A percentile compares a stretch with the other conserved stretches of the same genome.
Evolutionary conservation across 2,888 invertebrate genomes (phyloP).

Genomic region (Nomada ferruginata): DNA sequence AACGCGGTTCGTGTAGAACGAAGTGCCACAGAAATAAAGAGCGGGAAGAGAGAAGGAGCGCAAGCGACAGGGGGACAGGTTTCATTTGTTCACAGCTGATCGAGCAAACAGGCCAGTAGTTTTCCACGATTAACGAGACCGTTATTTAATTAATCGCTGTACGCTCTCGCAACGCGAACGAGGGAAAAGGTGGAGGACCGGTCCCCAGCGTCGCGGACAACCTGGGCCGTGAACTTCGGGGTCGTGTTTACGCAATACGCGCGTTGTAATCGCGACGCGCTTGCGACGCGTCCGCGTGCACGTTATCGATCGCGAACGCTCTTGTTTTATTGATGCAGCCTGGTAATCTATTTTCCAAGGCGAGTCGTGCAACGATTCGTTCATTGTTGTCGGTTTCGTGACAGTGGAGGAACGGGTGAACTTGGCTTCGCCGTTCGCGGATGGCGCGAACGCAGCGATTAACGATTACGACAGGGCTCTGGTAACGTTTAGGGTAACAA

Average conservation of each 20-base stretch:
- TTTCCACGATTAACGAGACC: conserved; percentile 37
- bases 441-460: background rate
- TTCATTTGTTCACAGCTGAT: conserved; percentile 25
- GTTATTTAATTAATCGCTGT: conserved; percentile 29
- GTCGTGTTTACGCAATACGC: conserved; percentile 33
- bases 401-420: background rate
- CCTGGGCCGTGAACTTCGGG: conserved; percentile 51
- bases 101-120: conserved; percentile 42
- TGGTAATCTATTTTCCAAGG: background rate
- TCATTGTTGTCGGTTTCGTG: background rate
- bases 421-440: background rate
- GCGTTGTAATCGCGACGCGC: background rate
- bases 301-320: background rate
- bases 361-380: background rate
- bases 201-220: background rate
- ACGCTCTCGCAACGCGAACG: conserved; percentile 34
- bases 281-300: conserved; percentile 8
- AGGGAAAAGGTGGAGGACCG: conserved; percentile 33
- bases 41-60: background rate
- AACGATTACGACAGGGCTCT: background rate
- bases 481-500: background rate
- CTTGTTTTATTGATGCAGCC: conserved; percentile 9
- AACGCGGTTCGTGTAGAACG: no score
- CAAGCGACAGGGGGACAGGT: conserved; percentile 3
- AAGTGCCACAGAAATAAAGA: background rate